Conservation (phyloP, 2,113 vertebrate species). For the sheep (Ovis aries) region ARS-UI_Ramb_v3.0 NC_056071.1:63082001-63082500, state of each 20-base stretch:
- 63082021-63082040: neutral
- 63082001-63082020: neutral
- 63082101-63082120: neutral
- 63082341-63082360: rapidly evolving
- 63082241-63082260: neutral
- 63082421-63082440: neutral
- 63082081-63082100: neutral
- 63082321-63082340: neutral
- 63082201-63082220: neutral
- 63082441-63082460: rapidly evolving
- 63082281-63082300: rapidly evolving
- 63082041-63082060: neutral
- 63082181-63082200: neutral
- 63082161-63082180: neutral
- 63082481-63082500: neutral
- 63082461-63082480: neutral
- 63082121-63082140: neutral
- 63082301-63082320: too few relatives aligned
- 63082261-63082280: neutral
- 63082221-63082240: neutral
- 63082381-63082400: neutral
- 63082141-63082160: neutral
- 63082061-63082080: neutral
- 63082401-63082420: neutral
- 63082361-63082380: too few relatives aligned